Percentiles rank a stretch among this genome's conserved stretches.
Conservation (phyloP, 2,888 invertebrate species). For the Plagodis pulveraria region DNA sequence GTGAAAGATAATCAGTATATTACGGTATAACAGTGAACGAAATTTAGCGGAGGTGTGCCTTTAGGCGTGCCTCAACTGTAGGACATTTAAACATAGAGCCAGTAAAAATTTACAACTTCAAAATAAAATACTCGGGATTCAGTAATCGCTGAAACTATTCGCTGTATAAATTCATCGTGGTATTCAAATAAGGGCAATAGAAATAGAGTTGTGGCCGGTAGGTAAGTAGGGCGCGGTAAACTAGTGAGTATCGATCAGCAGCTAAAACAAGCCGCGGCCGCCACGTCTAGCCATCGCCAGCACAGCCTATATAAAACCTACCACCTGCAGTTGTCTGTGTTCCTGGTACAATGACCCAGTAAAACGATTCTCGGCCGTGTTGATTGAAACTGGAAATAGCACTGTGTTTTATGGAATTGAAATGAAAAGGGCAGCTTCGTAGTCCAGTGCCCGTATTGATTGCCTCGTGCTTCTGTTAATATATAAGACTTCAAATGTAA, state of each 20-base stretch:
- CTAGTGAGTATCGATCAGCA: slow-evolving; percentile 70
- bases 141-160: slow-evolving; percentile 14
- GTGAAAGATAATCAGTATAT: slow-evolving; percentile 7
- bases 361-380: slow-evolving; percentile 63
- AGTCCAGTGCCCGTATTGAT: slow-evolving; percentile 33
- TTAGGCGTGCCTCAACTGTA: neutral
- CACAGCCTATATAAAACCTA: slow-evolving; percentile 61
- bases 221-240: slow-evolving; percentile 48
- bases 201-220: slow-evolving; percentile 67
- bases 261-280: slow-evolving; percentile 74
- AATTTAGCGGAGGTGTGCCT: neutral
- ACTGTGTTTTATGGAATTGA: slow-evolving; percentile 58
- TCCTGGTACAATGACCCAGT: slow-evolving; percentile 75
- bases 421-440: slow-evolving; percentile 48
- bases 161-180: slow-evolving; percentile 50
- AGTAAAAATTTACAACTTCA: slow-evolving; percentile 6
- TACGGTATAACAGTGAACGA: neutral
- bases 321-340: slow-evolving; percentile 60
- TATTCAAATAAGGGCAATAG: slow-evolving; percentile 64
- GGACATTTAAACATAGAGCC: slow-evolving; percentile 1
- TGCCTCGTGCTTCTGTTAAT: slow-evolving; percentile 20
- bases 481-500: slow-evolving; percentile 16
- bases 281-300: slow-evolving; percentile 67
- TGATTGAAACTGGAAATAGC: slow-evolving; percentile 67
- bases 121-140: slow-evolving; percentile 13